Base-by-base conservation (phyloP, 2,888 invertebrate species). In the Lithodes maja region DNA sequence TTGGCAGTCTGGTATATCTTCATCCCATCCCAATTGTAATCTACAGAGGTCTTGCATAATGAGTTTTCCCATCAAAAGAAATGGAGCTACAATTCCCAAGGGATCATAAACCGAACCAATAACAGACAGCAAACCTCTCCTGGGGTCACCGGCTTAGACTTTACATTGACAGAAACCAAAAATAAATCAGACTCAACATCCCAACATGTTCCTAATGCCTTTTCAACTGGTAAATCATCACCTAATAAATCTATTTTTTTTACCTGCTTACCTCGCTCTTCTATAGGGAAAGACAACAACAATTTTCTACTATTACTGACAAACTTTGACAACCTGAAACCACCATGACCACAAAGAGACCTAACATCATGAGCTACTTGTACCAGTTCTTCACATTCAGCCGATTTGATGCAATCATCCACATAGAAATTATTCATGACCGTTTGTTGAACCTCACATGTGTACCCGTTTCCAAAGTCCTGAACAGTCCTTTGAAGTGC, bases 31-130 rank as follows among this genome's bases (percentile, higher is more conserved):
- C 7, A 52, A 50, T 77, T 49, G 7, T 77, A 50, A 49, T 15
- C 50, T 77, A 49, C 77, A 77, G 7, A 50, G 49, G 7, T 9
- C 77, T 77, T 77, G 77, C 5, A 49, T 5, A 49, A 77, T 77
- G 3, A 71, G 3, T n/a, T 17, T 12, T n/a, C 71, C 71, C 71
- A n/a, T 12, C 15, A 71, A 17, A n/a, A 71, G 0, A 15, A n/a
- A 71, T n/a, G 71, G 71, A n/a, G 71, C 71, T 71, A 71, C 77
- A 33, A 77, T 77, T 12, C 50, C 49, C 9, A 50, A 49, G 7
- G 77, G 77, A 77, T 77, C 52, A 77, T 77, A 77, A 33, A 77
- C 50, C 5, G 50, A 5, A 77, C 77, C 15, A 17, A 77, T 5
- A 77, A 15, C 15, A 12, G 77, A 77, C 77, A 77, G 15, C 77